Base-by-base conservation (phyloP, 2,113 vertebrate species). In the Nerophis ophidion region DNA sequence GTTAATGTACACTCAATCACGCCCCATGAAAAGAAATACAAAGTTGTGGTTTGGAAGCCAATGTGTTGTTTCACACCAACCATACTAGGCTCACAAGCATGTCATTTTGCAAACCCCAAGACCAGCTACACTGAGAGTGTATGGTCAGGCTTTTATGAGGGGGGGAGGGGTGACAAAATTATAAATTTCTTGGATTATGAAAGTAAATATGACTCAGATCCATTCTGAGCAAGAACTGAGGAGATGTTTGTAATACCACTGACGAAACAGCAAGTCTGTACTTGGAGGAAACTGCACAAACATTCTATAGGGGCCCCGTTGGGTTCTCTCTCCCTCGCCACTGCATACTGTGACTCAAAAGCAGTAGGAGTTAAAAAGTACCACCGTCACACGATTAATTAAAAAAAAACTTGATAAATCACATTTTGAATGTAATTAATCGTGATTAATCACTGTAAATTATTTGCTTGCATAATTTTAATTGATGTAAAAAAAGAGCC, bases 161-260 rank as follows among this genome's bases (percentile, higher is more conserved):
- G 26, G 26, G 26, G 26, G 26, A 26, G 26, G 26, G 26, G 26
- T 26, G 26, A 26, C 26, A 26, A 26, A 26, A 26, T 4, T 26
- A 26, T 26, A 4, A 26, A 26, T 26, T 26, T 2, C 26, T 26
- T 26, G 26, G 26, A 26, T 26, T 26, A 75, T 57, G 71, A 71
- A 57, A 60, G 60, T 42, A 53, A 26, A 15, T 49, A 11, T 56
- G 59, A 48, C 57, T 63, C 60, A 57, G 54, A 54, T 72, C 12
- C 13, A 66, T 75, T 76, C 60, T 62, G 68, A 77, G 61, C 57
- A 8, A 64, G 71, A 34, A 12, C 67, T 13, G 35, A 19, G 2
- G 58, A 82, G 74, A 84, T 84, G 73, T 81, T 85, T 81, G 81
- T 76, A 77, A 86, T 86, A 79, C 75, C 79, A 67, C 57, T 66